These are phyloP conservation scores for Tholera decimalis DNA, from an alignment of 2,888 invertebrate species.

Conservation along the genomic window DNA sequence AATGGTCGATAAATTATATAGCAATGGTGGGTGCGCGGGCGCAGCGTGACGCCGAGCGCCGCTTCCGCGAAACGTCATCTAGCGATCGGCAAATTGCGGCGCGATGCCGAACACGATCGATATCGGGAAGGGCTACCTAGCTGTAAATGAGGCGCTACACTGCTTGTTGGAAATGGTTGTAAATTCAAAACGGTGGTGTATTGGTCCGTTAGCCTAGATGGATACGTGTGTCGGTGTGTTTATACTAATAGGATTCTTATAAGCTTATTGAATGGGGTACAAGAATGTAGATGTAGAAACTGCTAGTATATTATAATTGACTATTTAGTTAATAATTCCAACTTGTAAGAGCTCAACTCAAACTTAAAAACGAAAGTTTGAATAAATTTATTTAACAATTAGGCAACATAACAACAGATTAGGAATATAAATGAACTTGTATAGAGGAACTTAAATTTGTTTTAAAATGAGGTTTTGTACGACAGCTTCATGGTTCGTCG, in stretches of 20 bases:
- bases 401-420: too few relatives aligned
- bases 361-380: too few relatives aligned
- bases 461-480: too few relatives aligned
- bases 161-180: slow-evolving; percentile 35
- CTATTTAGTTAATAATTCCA: too few relatives aligned
- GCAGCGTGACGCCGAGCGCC: slow-evolving; percentile 83
- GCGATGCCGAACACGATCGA: slow-evolving; percentile 84
- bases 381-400: too few relatives aligned
- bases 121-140: slow-evolving; percentile 67
- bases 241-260: slow-evolving; percentile 12
- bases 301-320: too few relatives aligned
- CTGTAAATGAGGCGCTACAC: slow-evolving; percentile 51
- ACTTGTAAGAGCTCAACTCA: too few relatives aligned
- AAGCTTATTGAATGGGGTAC: neutral
- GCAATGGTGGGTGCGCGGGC: slow-evolving; percentile 76
- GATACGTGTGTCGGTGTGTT: neutral
- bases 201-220: neutral
- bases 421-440: too few relatives aligned
- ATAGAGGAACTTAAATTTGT: too few relatives aligned
- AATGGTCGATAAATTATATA: slow-evolving; percentile 80
- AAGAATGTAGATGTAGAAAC: too few relatives aligned
- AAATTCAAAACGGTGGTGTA: neutral
- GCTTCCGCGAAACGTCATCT: slow-evolving; percentile 88
- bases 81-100: slow-evolving; percentile 84
- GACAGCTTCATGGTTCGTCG: too few relatives aligned